Conservation (phyloP, 2,888 invertebrate genomes). For the Xestia c-nigrum region DNA sequence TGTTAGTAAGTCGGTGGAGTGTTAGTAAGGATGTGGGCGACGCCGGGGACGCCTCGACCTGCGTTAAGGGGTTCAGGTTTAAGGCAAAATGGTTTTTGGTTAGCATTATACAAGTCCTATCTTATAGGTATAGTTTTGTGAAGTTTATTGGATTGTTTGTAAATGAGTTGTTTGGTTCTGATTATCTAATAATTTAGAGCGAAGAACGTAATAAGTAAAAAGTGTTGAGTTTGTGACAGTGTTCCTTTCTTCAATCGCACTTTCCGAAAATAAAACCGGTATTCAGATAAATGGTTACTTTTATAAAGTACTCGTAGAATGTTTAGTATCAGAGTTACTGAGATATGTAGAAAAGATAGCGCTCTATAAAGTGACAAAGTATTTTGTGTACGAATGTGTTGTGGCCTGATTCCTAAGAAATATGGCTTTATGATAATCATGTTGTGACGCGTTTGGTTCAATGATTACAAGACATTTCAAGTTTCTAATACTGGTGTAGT, state of each 20-base stretch:
- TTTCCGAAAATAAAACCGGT: neutral
- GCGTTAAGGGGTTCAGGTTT: slow-evolving; percentile 36
- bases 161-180: neutral
- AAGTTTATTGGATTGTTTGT: neutral
- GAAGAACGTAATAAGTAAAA: neutral
- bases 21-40: slow-evolving; percentile 36
- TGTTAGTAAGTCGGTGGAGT: slow-evolving; percentile 55
- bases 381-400: neutral
- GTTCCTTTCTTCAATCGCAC: neutral
- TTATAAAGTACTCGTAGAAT: neutral
- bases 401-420: neutral
- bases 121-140: neutral
- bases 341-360: neutral
- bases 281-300: neutral
- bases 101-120: neutral
- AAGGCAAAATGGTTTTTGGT: slow-evolving; percentile 6
- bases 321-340: neutral
- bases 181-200: neutral
- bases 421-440: neutral
- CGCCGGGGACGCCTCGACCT: slow-evolving; percentile 42
- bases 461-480: neutral
- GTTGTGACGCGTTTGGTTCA: neutral
- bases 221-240: neutral
- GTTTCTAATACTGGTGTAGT: neutral
- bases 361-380: neutral